Evolutionary conservation across 2,797 vertebrate genomes (phyloP).

Genomic region (Semotilus atromaculatus): DNA sequence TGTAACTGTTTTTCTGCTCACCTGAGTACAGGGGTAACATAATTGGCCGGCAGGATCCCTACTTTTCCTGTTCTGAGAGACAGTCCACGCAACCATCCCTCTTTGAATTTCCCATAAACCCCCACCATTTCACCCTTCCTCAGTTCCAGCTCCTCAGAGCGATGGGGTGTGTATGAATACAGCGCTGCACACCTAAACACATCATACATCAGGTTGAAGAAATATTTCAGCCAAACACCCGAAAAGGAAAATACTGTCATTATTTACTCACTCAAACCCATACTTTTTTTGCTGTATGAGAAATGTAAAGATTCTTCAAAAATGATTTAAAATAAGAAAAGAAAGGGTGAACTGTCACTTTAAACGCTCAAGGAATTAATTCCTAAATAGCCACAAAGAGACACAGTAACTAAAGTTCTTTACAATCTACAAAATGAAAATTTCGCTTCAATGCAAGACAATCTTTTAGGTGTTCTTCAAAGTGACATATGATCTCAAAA

Average conservation of each 20-base stretch:
- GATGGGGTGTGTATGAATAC: constrained; percentile 84
- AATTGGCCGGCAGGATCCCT: constrained; percentile 91
- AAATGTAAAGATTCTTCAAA: not conserved
- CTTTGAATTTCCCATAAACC: constrained; percentile 88
- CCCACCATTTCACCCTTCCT: constrained; percentile 93
- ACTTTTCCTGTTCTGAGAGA: constrained; percentile 91
- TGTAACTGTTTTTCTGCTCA: constrained; percentile 66
- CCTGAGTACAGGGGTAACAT: constrained; percentile 91
- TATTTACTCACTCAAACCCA: not conserved
- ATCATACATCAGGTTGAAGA: constrained; percentile 7
- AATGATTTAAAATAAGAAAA: not conserved
- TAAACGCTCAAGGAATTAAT: not conserved
- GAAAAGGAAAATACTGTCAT: not conserved
- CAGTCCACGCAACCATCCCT: constrained; percentile 92
- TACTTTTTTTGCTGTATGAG: not conserved
- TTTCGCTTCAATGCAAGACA: not conserved
- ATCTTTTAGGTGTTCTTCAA: not conserved
- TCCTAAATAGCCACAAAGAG: not conserved
- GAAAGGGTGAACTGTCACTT: not conserved
- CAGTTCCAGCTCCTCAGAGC: constrained; percentile 89
- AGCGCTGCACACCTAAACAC: constrained; percentile 86
- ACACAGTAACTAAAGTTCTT: not conserved
- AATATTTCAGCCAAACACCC: not conserved
- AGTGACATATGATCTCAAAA: not conserved
- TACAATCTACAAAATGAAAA: too few relatives aligned